phyloP scores from a whole-genome alignment of 2,888 invertebrate species.

The Agrotis segetum region DNA sequence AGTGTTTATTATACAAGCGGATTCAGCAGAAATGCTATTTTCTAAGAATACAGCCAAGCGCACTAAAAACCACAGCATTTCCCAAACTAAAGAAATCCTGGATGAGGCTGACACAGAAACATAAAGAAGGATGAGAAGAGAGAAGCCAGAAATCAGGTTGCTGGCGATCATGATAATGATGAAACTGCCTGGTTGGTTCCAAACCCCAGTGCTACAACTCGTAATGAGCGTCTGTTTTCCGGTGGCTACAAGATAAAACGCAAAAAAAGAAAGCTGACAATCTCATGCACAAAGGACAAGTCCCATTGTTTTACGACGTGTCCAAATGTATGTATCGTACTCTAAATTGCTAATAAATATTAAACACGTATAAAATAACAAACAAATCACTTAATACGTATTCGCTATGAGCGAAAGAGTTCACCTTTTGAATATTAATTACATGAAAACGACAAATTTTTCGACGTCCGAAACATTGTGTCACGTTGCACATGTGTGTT shows the following conservation, averaged over 20 bases:
- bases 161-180: no score
- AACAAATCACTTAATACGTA: constrained; percentile 50
- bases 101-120: no score
- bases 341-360: constrained; percentile 52
- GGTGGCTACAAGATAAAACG: not conserved
- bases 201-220: no score
- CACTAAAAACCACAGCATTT: no score
- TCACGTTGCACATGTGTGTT: constrained; percentile 18
- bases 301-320: constrained; percentile 30
- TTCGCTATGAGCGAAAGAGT: constrained; percentile 51
- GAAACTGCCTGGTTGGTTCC: no score
- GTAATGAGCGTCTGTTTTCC: no score
- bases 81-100: no score
- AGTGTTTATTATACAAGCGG: no score
- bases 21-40: no score
- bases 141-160: no score
- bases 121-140: no score
- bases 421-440: constrained; percentile 48
- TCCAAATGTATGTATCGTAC: constrained; percentile 31
- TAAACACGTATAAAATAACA: constrained; percentile 40
- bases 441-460: constrained; percentile 41
- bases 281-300: not conserved
- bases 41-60: no score
- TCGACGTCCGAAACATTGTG: constrained; percentile 24
- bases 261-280: constrained; percentile 23